A percentile compares a stretch with the other conserved stretches of the same genome.
These are phyloP conservation scores for Tenualosa thibaudeaui DNA, from an alignment of 2,797 vertebrate genomes.

Conservation along the genomic window DNA sequence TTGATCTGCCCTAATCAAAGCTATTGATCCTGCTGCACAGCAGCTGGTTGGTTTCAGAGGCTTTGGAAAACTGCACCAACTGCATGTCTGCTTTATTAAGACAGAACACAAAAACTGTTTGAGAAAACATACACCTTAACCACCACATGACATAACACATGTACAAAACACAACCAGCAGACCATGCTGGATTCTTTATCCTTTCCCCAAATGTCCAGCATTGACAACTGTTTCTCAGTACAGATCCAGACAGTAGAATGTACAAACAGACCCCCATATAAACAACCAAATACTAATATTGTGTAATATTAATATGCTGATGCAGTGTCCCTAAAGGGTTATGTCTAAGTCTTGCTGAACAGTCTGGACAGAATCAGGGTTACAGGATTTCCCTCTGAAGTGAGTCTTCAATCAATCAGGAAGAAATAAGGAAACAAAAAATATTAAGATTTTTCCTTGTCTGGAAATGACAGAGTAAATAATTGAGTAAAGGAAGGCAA, in stretches of 20 bases:
- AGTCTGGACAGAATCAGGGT: not conserved
- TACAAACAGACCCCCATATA: too few relatives aligned
- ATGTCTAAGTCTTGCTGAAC: not conserved
- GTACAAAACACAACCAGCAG: too few relatives aligned
- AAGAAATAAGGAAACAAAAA: not conserved
- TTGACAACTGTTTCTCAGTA: not conserved
- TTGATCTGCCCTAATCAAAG: slow-evolving; percentile 23
- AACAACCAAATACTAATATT: too few relatives aligned
- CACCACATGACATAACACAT: not conserved
- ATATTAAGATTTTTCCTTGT: not conserved
- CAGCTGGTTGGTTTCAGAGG: slow-evolving; percentile 16
- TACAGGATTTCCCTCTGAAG: not conserved
- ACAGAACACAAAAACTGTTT: not conserved
- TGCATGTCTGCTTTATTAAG: not conserved
- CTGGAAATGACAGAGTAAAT: not conserved
- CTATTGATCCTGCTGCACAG: not conserved
- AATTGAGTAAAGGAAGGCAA: not conserved
- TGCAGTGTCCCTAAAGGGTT: not conserved
- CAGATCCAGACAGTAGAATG: too few relatives aligned
- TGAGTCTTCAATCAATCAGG: not conserved
- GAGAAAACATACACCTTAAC: not conserved
- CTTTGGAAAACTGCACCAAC: not conserved
- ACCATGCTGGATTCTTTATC: not conserved
- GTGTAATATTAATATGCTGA: too few relatives aligned
- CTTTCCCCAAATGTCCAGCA: not conserved